Evolutionary conservation across 23 tunicate genomes (phyloP).

Genomic region (Phallusia fumigata): DNA sequence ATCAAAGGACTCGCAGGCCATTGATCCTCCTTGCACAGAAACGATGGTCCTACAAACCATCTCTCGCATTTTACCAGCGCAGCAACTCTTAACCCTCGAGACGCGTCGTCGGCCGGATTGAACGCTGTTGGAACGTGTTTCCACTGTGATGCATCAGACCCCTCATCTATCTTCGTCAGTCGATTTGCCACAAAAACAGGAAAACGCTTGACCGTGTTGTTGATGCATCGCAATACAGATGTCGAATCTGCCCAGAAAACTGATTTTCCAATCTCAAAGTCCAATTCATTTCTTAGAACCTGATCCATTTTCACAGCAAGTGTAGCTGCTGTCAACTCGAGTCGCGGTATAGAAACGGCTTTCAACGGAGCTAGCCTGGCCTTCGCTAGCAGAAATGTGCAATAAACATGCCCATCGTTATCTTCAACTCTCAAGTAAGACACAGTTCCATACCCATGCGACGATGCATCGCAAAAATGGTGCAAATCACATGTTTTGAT

Average conservation of each 20-base stretch:
- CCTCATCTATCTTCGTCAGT: too few species aligned
- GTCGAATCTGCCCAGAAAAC: neutral
- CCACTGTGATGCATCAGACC: neutral
- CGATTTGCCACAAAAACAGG: neutral
- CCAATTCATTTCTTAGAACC: neutral
- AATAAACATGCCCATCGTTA: neutral
- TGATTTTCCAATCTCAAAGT: neutral
- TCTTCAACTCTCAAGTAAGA: neutral
- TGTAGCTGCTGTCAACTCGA: too few species aligned
- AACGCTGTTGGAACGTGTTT: neutral
- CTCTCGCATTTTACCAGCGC: slow-evolving; percentile 5
- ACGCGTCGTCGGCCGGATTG: neutral
- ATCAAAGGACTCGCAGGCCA: slow-evolving; percentile 7
- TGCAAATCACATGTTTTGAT: neutral
- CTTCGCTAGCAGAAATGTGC: neutral
- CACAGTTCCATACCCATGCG: neutral
- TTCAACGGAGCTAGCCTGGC: neutral
- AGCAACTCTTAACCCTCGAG: too few species aligned
- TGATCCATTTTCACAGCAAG: too few species aligned
- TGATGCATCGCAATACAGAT: neutral
- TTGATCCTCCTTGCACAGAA: slow-evolving; percentile 3
- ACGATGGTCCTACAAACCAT: neutral
- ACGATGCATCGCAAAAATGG: neutral
- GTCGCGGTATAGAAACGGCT: too few species aligned
- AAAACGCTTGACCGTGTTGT: neutral